Conservation (phyloP, 2,113 vertebrate genomes). For the Anthoscopus minutus region DNA sequence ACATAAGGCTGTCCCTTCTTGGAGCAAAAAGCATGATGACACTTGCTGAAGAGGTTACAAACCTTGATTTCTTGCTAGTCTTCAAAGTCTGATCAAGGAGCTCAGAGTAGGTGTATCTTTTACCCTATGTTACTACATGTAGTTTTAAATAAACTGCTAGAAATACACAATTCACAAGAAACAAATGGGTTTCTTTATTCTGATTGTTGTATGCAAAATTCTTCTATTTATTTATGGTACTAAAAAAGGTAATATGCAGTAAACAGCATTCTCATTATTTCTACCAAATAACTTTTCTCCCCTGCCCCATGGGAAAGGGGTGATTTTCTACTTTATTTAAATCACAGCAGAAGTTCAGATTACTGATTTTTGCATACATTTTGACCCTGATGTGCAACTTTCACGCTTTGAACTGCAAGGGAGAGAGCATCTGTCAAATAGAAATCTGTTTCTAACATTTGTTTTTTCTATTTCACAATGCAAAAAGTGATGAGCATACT, state of each 20-base stretch:
- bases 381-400: neutral
- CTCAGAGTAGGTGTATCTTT: neutral
- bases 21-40: neutral
- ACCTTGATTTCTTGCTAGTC: neutral
- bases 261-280: neutral
- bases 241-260: neutral
- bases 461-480: neutral
- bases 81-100: neutral
- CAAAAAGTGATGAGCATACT: neutral
- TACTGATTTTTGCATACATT: neutral
- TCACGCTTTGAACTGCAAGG: neutral
- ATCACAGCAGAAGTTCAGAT: neutral
- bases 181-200: neutral
- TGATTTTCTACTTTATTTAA: neutral
- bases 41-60: neutral
- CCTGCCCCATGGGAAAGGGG: rapidly evolving
- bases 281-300: neutral
- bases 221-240: neutral
- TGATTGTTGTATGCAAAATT: neutral
- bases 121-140: neutral
- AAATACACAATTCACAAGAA: neutral
- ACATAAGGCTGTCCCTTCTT: neutral
- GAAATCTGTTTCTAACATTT: neutral
- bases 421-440: neutral
- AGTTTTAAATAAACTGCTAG: neutral